Evolutionary conservation across 2,888 invertebrate species (phyloP), one percentile per base, ranked within the genome.

Genomic region (Sceliomorpha sp.): DNA sequence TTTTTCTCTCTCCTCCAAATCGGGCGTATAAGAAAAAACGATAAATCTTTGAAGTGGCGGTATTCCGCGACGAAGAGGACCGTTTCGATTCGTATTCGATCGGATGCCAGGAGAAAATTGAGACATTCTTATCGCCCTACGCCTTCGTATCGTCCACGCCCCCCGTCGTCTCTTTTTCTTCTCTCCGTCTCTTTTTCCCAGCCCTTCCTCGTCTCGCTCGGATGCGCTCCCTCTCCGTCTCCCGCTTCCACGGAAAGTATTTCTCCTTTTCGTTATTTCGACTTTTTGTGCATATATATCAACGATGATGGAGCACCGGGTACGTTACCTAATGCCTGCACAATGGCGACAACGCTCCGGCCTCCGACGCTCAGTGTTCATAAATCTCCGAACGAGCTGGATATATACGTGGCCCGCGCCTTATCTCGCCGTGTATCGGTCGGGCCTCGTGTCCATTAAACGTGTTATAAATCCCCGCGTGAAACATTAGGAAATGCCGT

Each of bases 371-470:
- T 66, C 64, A 67, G 70, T 72, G 62, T 72, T 63, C 76, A 82
- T 82, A 82, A 82, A 82, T 82, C 81, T 80, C 63, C 63, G 73
- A 77, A 77, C 81, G 76, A 75, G 75, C 72, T 58, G 63, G 72
- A 67, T 67, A 60, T 56, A 44, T 36, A 47, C 26, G 47, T 53
- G 42, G 55, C 42, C 55, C 56, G 31, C 40, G 37, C 48, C 45
- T 76, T 79, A 81, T 80, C 82, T 75, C 56, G 37, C 64, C 63
- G 51, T 76, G 73, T 80, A 80, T 80, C 77, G 62, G 68, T 29
- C 56, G 40, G 55, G 53, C 62, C 51, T 68, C 32, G 70, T 51
- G 50, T 60, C 69, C 75, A 70, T 76, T 81, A 82, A 81, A 80
- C 79, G 78, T 77, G 75, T 79, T 80, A 81, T 81, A 80, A 81